Conservation (phyloP, 2,888 invertebrate species). For the Digitonthophagus gazella region DNA sequence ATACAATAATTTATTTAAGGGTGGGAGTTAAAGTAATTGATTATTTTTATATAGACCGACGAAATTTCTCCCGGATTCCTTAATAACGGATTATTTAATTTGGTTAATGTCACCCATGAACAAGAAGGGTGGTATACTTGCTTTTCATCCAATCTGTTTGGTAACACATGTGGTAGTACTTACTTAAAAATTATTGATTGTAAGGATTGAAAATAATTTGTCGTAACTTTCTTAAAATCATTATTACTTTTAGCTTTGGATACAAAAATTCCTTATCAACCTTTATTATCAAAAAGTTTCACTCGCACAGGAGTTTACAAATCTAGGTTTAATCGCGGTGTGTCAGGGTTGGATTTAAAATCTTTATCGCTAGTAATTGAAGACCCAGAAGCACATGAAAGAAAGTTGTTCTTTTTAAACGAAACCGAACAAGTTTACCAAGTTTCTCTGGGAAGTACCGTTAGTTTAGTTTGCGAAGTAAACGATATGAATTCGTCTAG, state of each 20-base stretch:
- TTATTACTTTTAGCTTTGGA: too few species aligned
- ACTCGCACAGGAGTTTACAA: too few species aligned
- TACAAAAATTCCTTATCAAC: too few species aligned
- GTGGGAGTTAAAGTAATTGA: too few species aligned
- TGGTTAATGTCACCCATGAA: conserved; percentile 82
- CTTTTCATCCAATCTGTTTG: conserved; percentile 84
- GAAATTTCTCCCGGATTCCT: conserved; percentile 55
- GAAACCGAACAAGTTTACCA: neutral
- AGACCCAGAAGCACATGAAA: neutral
- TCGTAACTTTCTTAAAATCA: too few species aligned
- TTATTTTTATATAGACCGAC: neutral
- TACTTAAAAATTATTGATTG: conserved; percentile 80
- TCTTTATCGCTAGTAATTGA: neutral
- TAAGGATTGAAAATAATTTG: too few species aligned
- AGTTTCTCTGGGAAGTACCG: conserved; percentile 71
- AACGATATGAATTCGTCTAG: conserved; percentile 75
- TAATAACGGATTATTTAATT: too few species aligned
- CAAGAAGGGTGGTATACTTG: conserved; percentile 97
- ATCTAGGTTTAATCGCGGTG: too few species aligned
- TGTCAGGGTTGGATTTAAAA: neutral
- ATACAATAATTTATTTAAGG: too few species aligned
- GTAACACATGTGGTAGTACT: conserved; percentile 74
- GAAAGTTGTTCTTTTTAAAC: neutral
- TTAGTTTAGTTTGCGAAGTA: conserved; percentile 71
- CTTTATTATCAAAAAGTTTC: too few species aligned